Base-by-base conservation (phyloP, 92 coral and sea anemone genomes). In the Epizoanthus ramosus region DNA sequence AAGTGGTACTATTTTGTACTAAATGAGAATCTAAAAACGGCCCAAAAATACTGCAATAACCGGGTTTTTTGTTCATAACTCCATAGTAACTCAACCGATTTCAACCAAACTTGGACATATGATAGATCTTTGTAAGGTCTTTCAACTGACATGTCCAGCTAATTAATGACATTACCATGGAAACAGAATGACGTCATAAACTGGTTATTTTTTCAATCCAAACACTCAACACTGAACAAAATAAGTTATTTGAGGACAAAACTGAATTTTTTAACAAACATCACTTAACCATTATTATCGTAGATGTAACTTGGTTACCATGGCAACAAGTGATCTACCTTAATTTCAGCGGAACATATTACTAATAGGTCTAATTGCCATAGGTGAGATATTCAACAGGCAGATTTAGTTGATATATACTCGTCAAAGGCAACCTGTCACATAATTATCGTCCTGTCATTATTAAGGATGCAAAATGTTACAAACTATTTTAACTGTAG, bases 81-180 rank as follows among this genome's bases (percentile, higher is more conserved):
- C 8, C 37, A 39, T 50, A 47, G 16, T 64, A n/a, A 74, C 7
- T 35, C 61, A 54, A 7, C 63, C 60, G 61, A 50, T 41, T 13
- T 74, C 60, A 50, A 41, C 63, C 61, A 47, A 50, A 50, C 50
- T 74, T 74, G 80, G 58, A 50, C 60, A 45, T 21, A 18, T 52
- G 35, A 47, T 41, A 74, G 80, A 74, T 0, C 31, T 16, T 6
- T 1, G 4, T 37, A 63, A 21, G 33, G 31, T 3, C 22, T n/a
- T 63, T 63, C 37, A 6, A 63, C 0, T 23, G 68, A n/a, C 68
- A 63, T 5, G 15, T 19, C 39, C 0, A 0, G 22, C 28, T 63
- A 0, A 31, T 23, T 63, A 63, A 0, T 63, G 37, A 63, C 68
- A 15, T 63, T 63, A 15, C 68, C 16, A 63, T 63, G 28, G 68